These are phyloP conservation scores for Dysdera silvatica DNA, from an alignment of 1,140 invertebrate species.

Conservation along the genomic window DNA sequence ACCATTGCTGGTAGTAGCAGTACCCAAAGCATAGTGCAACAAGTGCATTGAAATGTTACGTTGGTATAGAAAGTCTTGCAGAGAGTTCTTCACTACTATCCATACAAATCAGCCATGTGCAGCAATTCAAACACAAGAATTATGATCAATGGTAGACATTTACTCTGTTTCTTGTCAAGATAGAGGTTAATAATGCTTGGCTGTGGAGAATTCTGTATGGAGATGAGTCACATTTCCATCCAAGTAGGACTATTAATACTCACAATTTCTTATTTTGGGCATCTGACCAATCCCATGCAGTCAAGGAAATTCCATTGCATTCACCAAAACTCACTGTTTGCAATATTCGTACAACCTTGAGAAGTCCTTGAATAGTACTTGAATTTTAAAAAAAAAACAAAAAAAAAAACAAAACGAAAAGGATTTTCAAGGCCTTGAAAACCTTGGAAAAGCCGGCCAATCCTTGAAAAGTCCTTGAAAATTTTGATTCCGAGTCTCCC, in stretches of 20 bases:
- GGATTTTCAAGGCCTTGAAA: too few relatives aligned
- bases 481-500: too few relatives aligned
- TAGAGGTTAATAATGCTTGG: not conserved
- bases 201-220: slow-evolving; percentile 10
- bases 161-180: slow-evolving; percentile 4
- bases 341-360: too few relatives aligned
- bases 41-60: not conserved
- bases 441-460: too few relatives aligned
- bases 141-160: not conserved
- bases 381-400: too few relatives aligned
- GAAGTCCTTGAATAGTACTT: too few relatives aligned
- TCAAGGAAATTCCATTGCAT: not conserved
- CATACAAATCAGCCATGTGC: slow-evolving; percentile 11
- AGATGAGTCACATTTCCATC: slow-evolving; percentile 2
- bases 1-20: not conserved
- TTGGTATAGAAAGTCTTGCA: not conserved
- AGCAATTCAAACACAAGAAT: slow-evolving; percentile 6
- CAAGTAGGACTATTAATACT: not conserved
- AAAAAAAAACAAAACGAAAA: too few relatives aligned
- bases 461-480: too few relatives aligned
- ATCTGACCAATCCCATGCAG: not conserved
- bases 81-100: slow-evolving; percentile 8
- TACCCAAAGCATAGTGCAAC: not conserved
- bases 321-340: not conserved
- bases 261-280: not conserved